These are phyloP conservation scores for Ptilorrhoa leucosticta DNA, from an alignment of 2,113 vertebrate species.

Conservation along the genomic window DNA sequence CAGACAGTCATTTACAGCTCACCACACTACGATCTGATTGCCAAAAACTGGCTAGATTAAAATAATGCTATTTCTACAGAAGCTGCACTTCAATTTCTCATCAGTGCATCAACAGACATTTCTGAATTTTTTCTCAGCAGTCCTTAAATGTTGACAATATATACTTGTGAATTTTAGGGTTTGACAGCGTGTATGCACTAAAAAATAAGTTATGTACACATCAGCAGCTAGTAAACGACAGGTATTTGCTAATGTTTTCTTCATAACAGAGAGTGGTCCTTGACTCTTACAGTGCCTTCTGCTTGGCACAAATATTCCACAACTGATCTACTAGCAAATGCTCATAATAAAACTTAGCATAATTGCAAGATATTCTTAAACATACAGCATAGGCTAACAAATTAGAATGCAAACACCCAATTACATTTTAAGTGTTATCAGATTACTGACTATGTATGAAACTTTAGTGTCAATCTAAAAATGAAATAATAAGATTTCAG, in stretches of 20 bases:
- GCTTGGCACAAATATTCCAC: background rate
- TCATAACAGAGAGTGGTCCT: background rate
- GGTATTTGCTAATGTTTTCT: background rate
- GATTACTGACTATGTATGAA: background rate
- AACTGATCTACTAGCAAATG: background rate
- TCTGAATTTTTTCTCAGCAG: background rate
- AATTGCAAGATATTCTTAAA: background rate
- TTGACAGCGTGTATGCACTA: background rate
- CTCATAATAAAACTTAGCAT: background rate
- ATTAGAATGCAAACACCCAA: background rate
- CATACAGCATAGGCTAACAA: background rate
- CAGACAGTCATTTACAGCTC: background rate
- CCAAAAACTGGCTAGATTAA: background rate
- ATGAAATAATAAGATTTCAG: background rate
- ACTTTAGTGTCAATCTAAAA: background rate
- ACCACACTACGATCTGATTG: background rate
- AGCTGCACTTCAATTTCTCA: background rate
- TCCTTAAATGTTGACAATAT: rapidly evolving
- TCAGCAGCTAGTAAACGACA: background rate
- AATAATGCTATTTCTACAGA: background rate
- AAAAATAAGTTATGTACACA: background rate
- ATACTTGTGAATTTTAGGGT: background rate
- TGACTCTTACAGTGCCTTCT: background rate
- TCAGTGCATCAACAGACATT: background rate
- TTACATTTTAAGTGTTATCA: background rate